Percentiles rank a stretch among this genome's conserved stretches.
phyloP scores from a whole-genome alignment of 1,140 invertebrate species.

The Oedothorax gibbosus region DNA sequence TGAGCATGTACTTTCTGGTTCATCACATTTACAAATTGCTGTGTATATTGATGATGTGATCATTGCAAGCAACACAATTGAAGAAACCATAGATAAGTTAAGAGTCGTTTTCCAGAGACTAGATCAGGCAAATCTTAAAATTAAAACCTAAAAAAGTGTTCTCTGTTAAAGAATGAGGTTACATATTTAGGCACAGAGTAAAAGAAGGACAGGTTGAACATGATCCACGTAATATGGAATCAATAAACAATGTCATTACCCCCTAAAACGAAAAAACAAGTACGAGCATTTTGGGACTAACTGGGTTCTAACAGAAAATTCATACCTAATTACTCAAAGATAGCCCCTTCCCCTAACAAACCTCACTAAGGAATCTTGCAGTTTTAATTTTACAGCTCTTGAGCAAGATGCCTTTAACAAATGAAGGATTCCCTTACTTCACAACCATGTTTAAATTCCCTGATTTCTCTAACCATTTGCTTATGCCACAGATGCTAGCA shows the following conservation, averaged over 20 bases:
- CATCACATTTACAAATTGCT: not conserved
- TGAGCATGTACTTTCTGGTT: slow-evolving; percentile 52
- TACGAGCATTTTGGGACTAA: slow-evolving; percentile 70
- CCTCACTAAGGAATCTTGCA: slow-evolving; percentile 61
- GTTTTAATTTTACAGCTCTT: not conserved
- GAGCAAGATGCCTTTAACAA: not conserved
- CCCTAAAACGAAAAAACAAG: slow-evolving; percentile 67
- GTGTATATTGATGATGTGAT: slow-evolving; percentile 53
- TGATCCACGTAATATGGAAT: slow-evolving; percentile 67
- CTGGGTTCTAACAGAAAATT: slow-evolving; percentile 70
- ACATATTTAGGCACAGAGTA: slow-evolving; percentile 65
- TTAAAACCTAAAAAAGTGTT: slow-evolving; percentile 62
- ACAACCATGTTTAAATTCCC: not conserved
- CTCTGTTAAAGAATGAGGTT: slow-evolving; percentile 52
- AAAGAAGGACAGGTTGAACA: slow-evolving; percentile 65
- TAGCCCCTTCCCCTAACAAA: slow-evolving; percentile 66
- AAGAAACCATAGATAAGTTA: slow-evolving; percentile 45
- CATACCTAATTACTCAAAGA: slow-evolving; percentile 66
- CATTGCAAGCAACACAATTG: slow-evolving; percentile 53
- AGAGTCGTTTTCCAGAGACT: slow-evolving; percentile 39
- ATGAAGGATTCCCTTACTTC: not conserved
- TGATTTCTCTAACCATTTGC: not conserved
- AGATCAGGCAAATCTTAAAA: slow-evolving; percentile 55
- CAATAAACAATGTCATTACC: slow-evolving; percentile 65
- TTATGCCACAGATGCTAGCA: not conserved